A percentile compares a stretch with the other conserved stretches of the same genome.
Evolutionary conservation across 2,113 vertebrate species (phyloP).

Genomic region (Pithys albifrons): DNA sequence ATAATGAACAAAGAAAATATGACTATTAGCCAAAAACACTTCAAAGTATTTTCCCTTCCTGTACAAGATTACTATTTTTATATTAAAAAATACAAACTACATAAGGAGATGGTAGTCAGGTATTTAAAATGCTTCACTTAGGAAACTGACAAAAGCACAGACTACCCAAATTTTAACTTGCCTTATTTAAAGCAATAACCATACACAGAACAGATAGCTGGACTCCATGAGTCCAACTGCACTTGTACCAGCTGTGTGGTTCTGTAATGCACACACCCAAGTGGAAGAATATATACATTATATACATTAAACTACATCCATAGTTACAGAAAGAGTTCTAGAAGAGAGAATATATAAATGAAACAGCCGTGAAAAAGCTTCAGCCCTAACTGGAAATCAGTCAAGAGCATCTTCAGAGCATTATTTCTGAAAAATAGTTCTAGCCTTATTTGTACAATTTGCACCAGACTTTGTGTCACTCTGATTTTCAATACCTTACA

Average conservation of each 20-base stretch:
- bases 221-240: background rate
- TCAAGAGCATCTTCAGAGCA: background rate
- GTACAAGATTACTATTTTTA: background rate
- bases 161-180: background rate
- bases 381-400: background rate
- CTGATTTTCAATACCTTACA: background rate
- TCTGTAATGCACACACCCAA: background rate
- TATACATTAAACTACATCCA: background rate
- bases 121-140: background rate
- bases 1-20: background rate
- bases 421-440: background rate
- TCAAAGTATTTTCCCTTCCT: background rate
- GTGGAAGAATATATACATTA: background rate
- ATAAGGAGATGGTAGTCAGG: background rate
- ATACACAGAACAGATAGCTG: background rate
- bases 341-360: background rate
- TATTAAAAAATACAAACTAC: background rate
- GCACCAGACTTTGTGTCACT: background rate
- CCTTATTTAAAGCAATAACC: background rate
- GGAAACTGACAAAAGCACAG: background rate
- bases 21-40: background rate
- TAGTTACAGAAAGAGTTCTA: background rate
- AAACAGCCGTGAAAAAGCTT: background rate
- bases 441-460: background rate
- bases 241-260: rapidly evolving